phyloP scores from a whole-genome alignment of 2,797 vertebrate species.

The Choloepus didactylus region DNA sequence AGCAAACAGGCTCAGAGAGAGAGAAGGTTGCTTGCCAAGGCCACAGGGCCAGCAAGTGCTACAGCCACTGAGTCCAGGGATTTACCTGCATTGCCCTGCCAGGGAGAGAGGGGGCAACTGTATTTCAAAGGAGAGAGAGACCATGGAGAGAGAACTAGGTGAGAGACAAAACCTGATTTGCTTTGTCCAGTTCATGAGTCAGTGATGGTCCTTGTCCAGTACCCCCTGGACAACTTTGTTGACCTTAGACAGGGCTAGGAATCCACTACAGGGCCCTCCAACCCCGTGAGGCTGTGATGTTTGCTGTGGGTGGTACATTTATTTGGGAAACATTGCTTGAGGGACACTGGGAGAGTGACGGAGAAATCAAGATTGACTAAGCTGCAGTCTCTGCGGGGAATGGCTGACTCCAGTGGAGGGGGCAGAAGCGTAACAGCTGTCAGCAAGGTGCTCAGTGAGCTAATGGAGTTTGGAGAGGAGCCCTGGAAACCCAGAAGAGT shows the following conservation, averaged over 20 bases:
- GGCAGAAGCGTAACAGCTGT: neutral
- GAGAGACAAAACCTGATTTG: neutral
- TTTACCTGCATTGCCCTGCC: neutral
- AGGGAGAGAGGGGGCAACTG: neutral
- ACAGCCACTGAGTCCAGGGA: neutral
- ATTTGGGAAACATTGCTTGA: neutral
- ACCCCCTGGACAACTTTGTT: neutral
- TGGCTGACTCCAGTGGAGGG: neutral
- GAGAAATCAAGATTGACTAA: neutral
- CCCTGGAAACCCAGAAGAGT: neutral
- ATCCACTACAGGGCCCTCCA: rapidly evolving
- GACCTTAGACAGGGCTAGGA: no score
- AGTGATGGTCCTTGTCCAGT: neutral
- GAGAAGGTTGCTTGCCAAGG: neutral
- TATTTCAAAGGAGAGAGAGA: neutral
- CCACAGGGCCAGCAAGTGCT: no score
- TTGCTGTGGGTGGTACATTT: neutral
- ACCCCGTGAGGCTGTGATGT: neutral
- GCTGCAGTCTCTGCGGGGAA: neutral
- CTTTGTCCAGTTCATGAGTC: neutral
- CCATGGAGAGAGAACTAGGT: rapidly evolving
- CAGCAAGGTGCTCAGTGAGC: neutral
- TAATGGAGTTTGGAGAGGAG: neutral
- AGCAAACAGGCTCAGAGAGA: neutral
- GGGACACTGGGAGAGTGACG: neutral